These are phyloP conservation scores for Omphaloscelis lunosa DNA, from an alignment of 2,888 invertebrate species.

Conservation along the genomic window DNA sequence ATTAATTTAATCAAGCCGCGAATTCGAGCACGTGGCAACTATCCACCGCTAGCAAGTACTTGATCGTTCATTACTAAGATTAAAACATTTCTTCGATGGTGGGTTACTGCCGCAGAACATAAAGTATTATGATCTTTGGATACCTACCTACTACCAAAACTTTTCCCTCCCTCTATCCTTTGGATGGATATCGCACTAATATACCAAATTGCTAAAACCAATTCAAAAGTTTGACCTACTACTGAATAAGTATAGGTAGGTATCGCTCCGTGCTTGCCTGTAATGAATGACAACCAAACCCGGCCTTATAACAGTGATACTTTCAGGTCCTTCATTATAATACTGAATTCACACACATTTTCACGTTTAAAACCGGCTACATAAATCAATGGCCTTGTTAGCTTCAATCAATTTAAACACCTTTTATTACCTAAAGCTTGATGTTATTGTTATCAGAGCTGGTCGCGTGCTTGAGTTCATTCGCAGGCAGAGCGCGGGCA, in stretches of 20 bases:
- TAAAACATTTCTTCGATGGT: constrained; percentile 2
- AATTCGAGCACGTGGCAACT: constrained; percentile 13
- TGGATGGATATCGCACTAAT: neutral
- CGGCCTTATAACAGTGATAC: no score
- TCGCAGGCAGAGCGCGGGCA: constrained; percentile 13
- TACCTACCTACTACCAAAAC: neutral
- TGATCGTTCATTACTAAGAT: neutral
- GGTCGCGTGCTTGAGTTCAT: constrained; percentile 37
- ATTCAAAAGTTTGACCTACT: constrained; percentile 10
- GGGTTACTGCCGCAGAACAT: neutral
- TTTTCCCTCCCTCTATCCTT: neutral
- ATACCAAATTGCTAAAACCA: neutral
- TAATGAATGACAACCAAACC: neutral
- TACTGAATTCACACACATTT: neutral
- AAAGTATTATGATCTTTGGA: no score
- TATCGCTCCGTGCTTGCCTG: neutral
- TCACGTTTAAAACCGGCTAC: neutral
- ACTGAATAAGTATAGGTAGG: neutral
- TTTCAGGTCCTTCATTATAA: neutral
- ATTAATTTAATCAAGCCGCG: constrained; percentile 31
- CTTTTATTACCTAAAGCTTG: neutral
- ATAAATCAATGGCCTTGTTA: constrained; percentile 2
- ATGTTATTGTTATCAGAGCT: constrained; percentile 29
- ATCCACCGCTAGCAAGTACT: no score
- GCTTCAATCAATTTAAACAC: constrained; percentile 17